Evolutionary conservation across 2,797 vertebrate species (phyloP).

Genomic region (Crenuchus spilurus): DNA sequence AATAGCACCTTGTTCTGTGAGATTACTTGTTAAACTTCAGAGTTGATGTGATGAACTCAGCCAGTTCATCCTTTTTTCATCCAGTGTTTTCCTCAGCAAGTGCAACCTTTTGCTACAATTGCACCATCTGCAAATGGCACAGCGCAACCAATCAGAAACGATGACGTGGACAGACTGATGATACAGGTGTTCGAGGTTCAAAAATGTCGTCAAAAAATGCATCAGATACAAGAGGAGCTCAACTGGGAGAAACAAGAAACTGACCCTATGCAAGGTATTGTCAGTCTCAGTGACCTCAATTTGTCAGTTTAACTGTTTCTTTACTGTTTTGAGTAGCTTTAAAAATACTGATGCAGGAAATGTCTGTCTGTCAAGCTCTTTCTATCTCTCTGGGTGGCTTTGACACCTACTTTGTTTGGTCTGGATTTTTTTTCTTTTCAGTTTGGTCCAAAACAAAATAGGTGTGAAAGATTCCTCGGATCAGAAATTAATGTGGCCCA

Average conservation of each 20-base stretch:
- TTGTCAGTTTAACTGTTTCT: no score
- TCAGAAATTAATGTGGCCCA: no score
- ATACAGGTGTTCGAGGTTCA: conserved; percentile 73
- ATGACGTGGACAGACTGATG: conserved; percentile 69
- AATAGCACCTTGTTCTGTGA: not conserved
- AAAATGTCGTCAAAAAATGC: conserved; percentile 70
- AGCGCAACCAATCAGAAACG: conserved; percentile 30
- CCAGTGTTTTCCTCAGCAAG: not conserved
- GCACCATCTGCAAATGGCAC: conserved; percentile 21
- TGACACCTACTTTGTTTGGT: no score
- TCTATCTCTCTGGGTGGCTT: no score
- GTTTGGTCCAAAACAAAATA: no score
- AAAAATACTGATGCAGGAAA: no score
- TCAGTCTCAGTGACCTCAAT: no score
- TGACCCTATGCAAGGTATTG: conserved; percentile 71
- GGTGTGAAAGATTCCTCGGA: no score
- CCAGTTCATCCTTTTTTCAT: no score
- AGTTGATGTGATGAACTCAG: not conserved
- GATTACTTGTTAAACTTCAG: not conserved
- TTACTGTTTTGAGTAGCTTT: no score
- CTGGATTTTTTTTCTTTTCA: no score
- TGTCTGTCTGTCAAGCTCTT: no score
- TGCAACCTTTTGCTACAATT: conserved; percentile 27
- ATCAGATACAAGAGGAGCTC: conserved; percentile 74
- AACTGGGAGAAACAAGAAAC: conserved; percentile 78